Evolutionary conservation across 1,140 invertebrate genomes (phyloP).

Genomic region (Trachymyrmex septentrionalis): DNA sequence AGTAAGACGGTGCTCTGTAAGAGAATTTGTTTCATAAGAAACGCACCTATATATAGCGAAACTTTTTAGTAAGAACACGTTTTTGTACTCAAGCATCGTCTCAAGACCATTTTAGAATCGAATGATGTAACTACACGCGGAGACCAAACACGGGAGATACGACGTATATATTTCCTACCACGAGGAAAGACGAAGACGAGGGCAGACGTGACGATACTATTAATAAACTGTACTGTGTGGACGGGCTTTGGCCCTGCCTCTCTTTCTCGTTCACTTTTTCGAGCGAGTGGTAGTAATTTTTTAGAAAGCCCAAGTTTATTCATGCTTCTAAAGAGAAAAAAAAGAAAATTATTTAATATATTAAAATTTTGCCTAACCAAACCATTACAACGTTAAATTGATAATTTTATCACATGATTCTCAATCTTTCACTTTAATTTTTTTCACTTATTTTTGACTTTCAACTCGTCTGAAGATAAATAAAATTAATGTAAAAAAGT

Average conservation of each 20-base stretch:
- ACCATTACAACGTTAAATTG: not conserved
- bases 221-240: slow-evolving; percentile 70
- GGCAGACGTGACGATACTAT: slow-evolving; percentile 68
- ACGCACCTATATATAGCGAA: slow-evolving; percentile 64
- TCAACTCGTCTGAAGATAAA: not conserved
- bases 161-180: slow-evolving; percentile 70
- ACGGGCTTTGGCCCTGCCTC: slow-evolving; percentile 20
- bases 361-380: not conserved
- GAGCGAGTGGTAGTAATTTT: slow-evolving; percentile 32
- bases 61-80: slow-evolving; percentile 75
- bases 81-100: slow-evolving; percentile 76
- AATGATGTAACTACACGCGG: slow-evolving; percentile 74
- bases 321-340: not conserved
- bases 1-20: slow-evolving; percentile 37
- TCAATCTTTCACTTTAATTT: not conserved
- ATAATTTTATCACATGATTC: not conserved
- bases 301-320: not conserved
- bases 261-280: slow-evolving; percentile 43
- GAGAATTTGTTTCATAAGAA: slow-evolving; percentile 65
- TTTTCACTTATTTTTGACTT: not conserved
- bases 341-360: slow-evolving; percentile 10
- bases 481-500: too few relatives aligned
- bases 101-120: slow-evolving; percentile 76
- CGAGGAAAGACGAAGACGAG: slow-evolving; percentile 55
- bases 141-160: slow-evolving; percentile 75